These are phyloP conservation scores for Choreutis nemorana DNA, from an alignment of 2,888 invertebrate genomes.

Conservation along the genomic window DNA sequence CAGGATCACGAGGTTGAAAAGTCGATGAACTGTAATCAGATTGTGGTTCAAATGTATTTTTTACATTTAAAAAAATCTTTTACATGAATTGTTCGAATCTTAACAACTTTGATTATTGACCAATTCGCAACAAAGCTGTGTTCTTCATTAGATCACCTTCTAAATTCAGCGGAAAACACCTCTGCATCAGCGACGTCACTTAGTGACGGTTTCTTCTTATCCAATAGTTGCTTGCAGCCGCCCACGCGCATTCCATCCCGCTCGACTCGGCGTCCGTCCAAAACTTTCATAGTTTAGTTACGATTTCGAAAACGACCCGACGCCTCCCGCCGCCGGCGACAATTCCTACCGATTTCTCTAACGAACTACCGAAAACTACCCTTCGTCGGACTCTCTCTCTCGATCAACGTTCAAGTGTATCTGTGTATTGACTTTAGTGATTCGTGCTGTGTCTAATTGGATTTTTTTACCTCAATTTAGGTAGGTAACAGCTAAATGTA, in stretches of 20 bases:
- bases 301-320: constrained; percentile 68
- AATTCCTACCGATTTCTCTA: constrained; percentile 42
- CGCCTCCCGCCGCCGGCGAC: constrained; percentile 65
- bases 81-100: no score
- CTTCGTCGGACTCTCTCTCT: constrained; percentile 46
- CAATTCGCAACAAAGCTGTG: no score
- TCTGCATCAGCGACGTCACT: constrained; percentile 54
- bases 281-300: constrained; percentile 65
- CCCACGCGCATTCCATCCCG: constrained; percentile 54
- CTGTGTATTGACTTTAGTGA: constrained; percentile 37
- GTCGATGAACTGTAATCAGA: no score
- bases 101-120: no score
- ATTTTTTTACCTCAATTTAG: constrained; percentile 22
- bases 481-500: no score
- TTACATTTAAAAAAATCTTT: no score
- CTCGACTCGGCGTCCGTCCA: constrained; percentile 57
- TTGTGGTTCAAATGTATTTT: no score
- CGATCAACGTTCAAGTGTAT: constrained; percentile 32
- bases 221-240: constrained; percentile 46
- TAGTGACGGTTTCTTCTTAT: constrained; percentile 39
- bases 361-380: constrained; percentile 44
- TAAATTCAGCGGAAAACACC: constrained; percentile 63
- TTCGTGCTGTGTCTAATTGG: constrained; percentile 22
- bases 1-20: no score
- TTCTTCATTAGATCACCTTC: constrained; percentile 42